These are phyloP conservation scores for Odiellus spinosus DNA, from an alignment of 2,888 invertebrate genomes.

Conservation along the genomic window DNA sequence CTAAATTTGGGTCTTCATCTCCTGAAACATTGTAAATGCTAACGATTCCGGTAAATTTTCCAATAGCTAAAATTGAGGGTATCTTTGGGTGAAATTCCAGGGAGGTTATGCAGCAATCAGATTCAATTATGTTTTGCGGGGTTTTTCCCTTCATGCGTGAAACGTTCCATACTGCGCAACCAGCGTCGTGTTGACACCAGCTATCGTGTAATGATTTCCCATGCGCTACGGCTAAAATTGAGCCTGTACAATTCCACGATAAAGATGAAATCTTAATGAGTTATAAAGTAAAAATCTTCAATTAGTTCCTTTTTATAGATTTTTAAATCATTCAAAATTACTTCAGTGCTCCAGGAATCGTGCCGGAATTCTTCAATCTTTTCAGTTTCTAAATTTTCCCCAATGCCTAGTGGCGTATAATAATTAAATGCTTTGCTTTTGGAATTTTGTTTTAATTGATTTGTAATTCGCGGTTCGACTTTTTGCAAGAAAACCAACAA, in stretches of 20 bases:
- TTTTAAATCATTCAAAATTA: not conserved
- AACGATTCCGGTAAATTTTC: conserved; percentile 33
- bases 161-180: conserved; percentile 12
- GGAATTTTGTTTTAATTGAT: too few species aligned
- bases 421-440: too few species aligned
- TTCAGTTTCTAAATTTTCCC: too few species aligned
- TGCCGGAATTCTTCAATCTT: not conserved
- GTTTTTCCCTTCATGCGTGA: conserved; percentile 25
- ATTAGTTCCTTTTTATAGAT: conserved; percentile 1
- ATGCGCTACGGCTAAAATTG: conserved; percentile 12
- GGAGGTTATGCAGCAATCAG: conserved; percentile 30
- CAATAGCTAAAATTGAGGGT: conserved; percentile 31
- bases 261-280: conserved; percentile 9
- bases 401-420: too few species aligned
- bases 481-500: too few species aligned
- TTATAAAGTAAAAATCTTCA: too few species aligned
- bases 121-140: conserved; percentile 31
- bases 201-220: conserved; percentile 7
- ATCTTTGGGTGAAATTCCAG: conserved; percentile 32
- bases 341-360: not conserved
- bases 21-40: conserved; percentile 31
- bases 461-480: too few species aligned
- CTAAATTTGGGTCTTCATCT: conserved; percentile 29
- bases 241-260: conserved; percentile 16
- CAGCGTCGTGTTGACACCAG: conserved; percentile 15